Base-by-base conservation (phyloP, 2,888 invertebrate species). In the Sphaeridia pumilis region DNA sequence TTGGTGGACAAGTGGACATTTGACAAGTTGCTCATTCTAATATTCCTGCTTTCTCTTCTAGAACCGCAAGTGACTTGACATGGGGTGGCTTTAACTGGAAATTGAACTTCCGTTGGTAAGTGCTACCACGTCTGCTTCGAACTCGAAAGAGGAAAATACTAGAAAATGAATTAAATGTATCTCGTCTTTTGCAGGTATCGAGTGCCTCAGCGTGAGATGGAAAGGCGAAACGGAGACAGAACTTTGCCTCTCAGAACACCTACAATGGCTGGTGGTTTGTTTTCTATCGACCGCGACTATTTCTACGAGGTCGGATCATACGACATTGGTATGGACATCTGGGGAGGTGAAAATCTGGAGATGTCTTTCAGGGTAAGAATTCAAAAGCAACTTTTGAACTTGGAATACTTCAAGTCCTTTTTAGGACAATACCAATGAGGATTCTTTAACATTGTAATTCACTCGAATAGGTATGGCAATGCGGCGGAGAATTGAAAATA, bases 31-130 rank as follows among this genome's bases (percentile, higher is more conserved):
- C 7, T 14, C n/a, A n/a, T 31, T 7, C 31, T 31, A 31, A 31
- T 14, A 31, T 31, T 31, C 14, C 14, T 10, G 10, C 14, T 31
- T 14, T 7, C 7, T 17, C 5, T 50, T 46, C 10, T 36, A 52
- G 52, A 4, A 54, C 54, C 31, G 57, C 57, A 12, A 51, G 51
- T 34, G 97, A 98, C 71, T 93, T 94, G 83, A 98, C 97, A 1
- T 98, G 97, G 95, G 97, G 97, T 58, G 97, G 97, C 24, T 98
- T 98, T 74, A 98, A 97, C 74, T 97, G 97, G 97, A 95, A 95
- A 73, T 78, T 98, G 49, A 97, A 97, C 74, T 98, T 98, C 74
- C 82, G 97, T 75, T 95, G 94, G 94, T 88, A 72, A 76, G 76
- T 67, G n/a, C n/a, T n/a, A n/a, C n/a, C n/a, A 7, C 12, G 12